Base-by-base conservation (phyloP, 2,888 invertebrate genomes). In the Ormyrus nitidulus region DNA sequence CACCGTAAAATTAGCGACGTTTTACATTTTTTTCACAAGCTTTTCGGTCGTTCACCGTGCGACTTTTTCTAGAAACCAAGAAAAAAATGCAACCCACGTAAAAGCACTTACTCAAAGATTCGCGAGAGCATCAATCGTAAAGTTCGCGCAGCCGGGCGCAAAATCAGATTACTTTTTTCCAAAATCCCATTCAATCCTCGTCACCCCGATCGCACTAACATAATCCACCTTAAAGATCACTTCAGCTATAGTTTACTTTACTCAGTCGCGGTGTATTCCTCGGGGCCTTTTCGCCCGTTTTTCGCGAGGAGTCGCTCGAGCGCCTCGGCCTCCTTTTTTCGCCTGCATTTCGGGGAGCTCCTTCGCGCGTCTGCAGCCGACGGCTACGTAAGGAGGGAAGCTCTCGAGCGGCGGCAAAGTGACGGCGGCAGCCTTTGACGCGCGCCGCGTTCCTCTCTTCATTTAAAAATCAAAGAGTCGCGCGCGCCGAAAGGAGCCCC, bases 391-490 rank as follows among this genome's bases (percentile, higher is more conserved):
- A 68, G 68, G 6, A 68, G 44, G 53, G 34, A 34, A 49, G 49
- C 6, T 34, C 70, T 73, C n/a, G 56, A 73, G 64, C 48, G 54
- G 56, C 64, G 46, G 72, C 61, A n/a, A 62, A 72, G 53, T 44
- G 73, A n/a, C 48, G 64, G 3, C 46, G 56, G n/a, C 10, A 46
- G 51, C 19, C 56, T 71, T 61, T 61, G n/a, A 51, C 71, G 44
- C 71, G 44, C 58, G 6, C 48, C 44, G 62, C 8, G 10, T 13
- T 13, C 13, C 7, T n/a, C 34, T 34, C 34, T 64, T 73, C 62
- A 46, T 73, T 73, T 54, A 54, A 53, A 62, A 73, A 64, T 73
- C 64, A 73, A 64, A 64, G 34, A 34, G 3, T 71, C 64, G 34
- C 51, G 34, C n/a, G 10, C 8, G 11, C 44, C 10, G 46, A 34